A percentile compares a stretch with the other conserved stretches of the same genome.
Conservation (phyloP, 2,888 invertebrate species). For the Pecten maximus region DNA sequence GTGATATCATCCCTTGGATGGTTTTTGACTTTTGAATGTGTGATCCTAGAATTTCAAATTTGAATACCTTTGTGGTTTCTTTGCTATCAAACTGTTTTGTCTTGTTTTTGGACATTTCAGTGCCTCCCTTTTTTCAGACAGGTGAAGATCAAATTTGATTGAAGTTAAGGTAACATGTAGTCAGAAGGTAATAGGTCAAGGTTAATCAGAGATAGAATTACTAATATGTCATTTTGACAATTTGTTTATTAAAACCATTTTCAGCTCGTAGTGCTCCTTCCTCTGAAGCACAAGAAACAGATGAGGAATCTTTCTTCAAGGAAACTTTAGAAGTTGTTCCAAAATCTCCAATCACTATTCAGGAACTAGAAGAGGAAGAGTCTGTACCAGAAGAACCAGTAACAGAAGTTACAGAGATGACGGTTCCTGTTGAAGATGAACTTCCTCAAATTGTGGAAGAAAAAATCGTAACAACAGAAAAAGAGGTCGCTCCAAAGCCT, state of each 20-base stretch:
- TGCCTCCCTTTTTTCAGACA: background rate
- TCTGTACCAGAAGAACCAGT: slow-evolving; percentile 47
- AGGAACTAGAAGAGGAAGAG: slow-evolving; percentile 42
- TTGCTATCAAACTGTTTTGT: background rate
- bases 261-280: slow-evolving; percentile 20
- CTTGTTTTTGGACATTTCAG: background rate
- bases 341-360: slow-evolving; percentile 11
- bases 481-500: background rate
- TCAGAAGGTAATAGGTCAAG: background rate
- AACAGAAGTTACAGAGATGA: slow-evolving; percentile 49
- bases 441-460: slow-evolving; percentile 54
- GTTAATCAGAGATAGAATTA: background rate
- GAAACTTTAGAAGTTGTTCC: slow-evolving; percentile 1
- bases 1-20: background rate
- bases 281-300: background rate
- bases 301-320: slow-evolving; percentile 30
- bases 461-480: slow-evolving; percentile 38
- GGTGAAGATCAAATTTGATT: background rate
- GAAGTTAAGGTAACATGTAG: background rate
- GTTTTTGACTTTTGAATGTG: background rate
- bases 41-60: background rate
- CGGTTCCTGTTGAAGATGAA: slow-evolving; percentile 51
- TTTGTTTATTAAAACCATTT: background rate
- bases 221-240: background rate
- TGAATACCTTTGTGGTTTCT: background rate